Evolutionary conservation across 2,888 invertebrate species (phyloP), one percentile per base, ranked within the genome.

Genomic region (Pseudococcus longispinus): DNA sequence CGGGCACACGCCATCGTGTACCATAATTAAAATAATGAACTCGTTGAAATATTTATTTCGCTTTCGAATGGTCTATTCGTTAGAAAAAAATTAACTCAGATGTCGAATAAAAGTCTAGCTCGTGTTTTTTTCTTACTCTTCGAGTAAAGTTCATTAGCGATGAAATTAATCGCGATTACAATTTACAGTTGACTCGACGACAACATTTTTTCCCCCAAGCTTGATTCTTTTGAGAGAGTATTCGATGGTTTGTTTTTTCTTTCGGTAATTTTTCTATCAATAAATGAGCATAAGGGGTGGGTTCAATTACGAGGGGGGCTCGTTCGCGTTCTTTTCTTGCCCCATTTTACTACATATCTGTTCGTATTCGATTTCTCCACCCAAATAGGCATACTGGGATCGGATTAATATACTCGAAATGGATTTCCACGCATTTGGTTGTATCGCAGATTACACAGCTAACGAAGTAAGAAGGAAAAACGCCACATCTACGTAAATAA

Each of bases 1-100:
- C 13, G 65, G 26, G 26, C 23, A 65, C 65, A 23, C 26, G 65
- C 26, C 20, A 65, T 13, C 65, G 23, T 26, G 65, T 65, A 32
- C 29, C 74, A 18, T 74, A 74, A 74, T 74, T 74, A 74, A 32
- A 32, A 74, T 74, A 74, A 74, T 37, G 74, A 74, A 29, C 74
- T 8, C 74, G 74, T 74, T 74, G 74, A 74, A 74, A 74, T 37
- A 74, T 74, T 74, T 74, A 74, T 65, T 11, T 51, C 51, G n/a
- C n/a, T 51, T 51, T 51, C n/a, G 6, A 51, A 51, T 51, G 51
- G 18, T 51, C 37, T 37, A n/a, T n/a, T 51, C 51, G 51, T n/a
- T 51, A 8, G n/a, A 51, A 51, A 51, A 51, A 3, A n/a, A 51
- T 2, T 11, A 11, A n/a, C 3, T n/a, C n/a, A 15, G 37, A 46